phyloP scores from a whole-genome alignment of 2,797 vertebrate species.

The Odontamblyopus lacepedii region DNA sequence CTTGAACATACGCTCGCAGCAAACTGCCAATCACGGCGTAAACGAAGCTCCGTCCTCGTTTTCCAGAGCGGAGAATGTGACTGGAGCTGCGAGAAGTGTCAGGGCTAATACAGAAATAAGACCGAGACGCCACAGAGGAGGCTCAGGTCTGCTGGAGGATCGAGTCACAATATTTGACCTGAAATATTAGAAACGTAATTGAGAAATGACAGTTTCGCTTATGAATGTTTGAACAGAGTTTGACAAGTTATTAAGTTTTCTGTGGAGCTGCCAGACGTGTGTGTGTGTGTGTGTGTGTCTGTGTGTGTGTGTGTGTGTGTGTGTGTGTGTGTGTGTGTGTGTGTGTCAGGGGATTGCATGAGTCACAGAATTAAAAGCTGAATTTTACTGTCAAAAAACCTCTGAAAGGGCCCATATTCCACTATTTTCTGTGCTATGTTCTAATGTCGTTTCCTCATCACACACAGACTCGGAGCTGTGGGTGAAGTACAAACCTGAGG shows the following conservation, averaged over 20 bases:
- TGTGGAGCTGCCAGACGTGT: neutral
- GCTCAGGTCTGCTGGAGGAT: neutral
- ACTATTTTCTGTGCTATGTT: no score
- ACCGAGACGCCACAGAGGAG: neutral
- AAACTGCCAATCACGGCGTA: neutral
- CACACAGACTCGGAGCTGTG: no score
- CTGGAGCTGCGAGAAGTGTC: neutral
- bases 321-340: no score
- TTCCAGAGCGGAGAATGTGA: neutral
- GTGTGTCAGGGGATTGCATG: no score
- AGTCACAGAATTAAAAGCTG: no score
- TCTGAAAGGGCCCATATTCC: no score
- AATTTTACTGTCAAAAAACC: no score
- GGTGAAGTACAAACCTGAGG: no score
- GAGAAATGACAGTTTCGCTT: constrained; percentile 22
- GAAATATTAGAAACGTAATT: constrained; percentile 25
- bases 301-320: no score
- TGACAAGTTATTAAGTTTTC: constrained; percentile 20
- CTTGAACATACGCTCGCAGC: neutral
- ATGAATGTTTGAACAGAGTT: neutral
- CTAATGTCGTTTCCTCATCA: no score
- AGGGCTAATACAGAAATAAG: neutral
- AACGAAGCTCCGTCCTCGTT: neutral
- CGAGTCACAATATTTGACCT: constrained; percentile 16
- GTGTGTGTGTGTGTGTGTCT: no score